Conservation (phyloP, 2,797 vertebrate species). For the Bufotes viridis region DNA sequence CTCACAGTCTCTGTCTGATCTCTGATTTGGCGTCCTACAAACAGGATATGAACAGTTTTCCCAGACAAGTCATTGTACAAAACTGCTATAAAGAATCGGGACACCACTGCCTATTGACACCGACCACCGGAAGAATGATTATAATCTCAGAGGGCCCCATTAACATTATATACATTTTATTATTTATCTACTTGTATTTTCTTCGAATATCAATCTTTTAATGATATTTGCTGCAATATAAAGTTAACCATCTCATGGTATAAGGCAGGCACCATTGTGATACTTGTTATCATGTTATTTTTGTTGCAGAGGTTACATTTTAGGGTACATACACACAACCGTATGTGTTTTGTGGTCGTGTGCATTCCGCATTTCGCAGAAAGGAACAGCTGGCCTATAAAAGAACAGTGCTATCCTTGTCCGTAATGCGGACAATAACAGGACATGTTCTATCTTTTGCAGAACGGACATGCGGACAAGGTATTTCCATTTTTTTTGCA, state of each 20-base stretch:
- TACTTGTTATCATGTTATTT: no score
- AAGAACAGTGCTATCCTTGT: no score
- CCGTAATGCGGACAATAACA: no score
- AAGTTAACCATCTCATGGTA: not conserved
- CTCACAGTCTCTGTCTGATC: slow-evolving; percentile 34
- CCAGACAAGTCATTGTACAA: slow-evolving; percentile 39
- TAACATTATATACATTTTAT: not conserved
- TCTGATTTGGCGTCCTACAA: slow-evolving; percentile 40
- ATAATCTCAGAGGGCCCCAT: not conserved
- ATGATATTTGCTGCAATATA: not conserved
- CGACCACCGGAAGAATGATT: not conserved
- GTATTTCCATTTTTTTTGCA: no score
- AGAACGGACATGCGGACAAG: no score
- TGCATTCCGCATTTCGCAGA: no score
- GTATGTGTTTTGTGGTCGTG: no score
- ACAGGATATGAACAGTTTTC: slow-evolving; percentile 58
- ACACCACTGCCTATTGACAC: not conserved
- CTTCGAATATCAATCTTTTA: not conserved
- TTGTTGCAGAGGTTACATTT: no score
- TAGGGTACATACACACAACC: no score
- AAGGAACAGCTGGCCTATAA: no score
- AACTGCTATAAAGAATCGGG: not conserved
- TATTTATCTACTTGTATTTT: not conserved
- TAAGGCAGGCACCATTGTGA: no score
- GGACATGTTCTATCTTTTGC: no score